Evolutionary conservation across 2,888 invertebrate genomes (phyloP).

Genomic region (Resseliella maxima): DNA sequence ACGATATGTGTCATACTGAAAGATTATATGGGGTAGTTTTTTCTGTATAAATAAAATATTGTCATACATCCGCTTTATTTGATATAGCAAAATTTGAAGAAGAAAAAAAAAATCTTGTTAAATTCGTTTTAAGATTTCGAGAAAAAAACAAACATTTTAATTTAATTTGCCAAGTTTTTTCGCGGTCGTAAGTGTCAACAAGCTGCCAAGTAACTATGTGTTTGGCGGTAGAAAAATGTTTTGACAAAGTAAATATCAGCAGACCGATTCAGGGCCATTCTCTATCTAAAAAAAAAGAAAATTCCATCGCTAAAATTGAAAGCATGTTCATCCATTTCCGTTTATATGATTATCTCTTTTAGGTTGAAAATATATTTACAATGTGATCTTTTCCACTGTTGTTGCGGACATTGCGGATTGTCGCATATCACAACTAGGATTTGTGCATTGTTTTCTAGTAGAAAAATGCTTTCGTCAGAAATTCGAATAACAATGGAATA

Average conservation of each 20-base stretch:
- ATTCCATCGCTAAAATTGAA: neutral
- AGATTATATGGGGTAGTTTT: too few relatives aligned
- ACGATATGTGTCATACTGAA: too few relatives aligned
- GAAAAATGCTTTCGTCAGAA: neutral
- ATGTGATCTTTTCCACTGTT: neutral
- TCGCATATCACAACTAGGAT: neutral
- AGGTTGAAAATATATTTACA: neutral
- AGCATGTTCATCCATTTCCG: conserved; percentile 26
- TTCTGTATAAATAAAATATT: too few relatives aligned
- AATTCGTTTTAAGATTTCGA: too few relatives aligned
- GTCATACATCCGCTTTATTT: too few relatives aligned
- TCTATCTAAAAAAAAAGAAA: neutral
- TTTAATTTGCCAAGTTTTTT: too few relatives aligned
- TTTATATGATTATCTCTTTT: neutral
- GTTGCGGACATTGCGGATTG: neutral
- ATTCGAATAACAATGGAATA: neutral
- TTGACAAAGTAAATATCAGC: conserved; percentile 4
- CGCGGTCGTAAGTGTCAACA: too few relatives aligned
- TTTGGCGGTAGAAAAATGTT: neutral
- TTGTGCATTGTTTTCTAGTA: neutral
- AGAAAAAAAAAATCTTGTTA: too few relatives aligned
- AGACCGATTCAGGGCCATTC: neutral
- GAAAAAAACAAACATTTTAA: too few relatives aligned
- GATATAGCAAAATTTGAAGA: too few relatives aligned
- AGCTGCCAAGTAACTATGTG: too few relatives aligned